These are phyloP conservation scores for Lithosia quadra DNA, from an alignment of 2,888 invertebrate species.

Conservation along the genomic window DNA sequence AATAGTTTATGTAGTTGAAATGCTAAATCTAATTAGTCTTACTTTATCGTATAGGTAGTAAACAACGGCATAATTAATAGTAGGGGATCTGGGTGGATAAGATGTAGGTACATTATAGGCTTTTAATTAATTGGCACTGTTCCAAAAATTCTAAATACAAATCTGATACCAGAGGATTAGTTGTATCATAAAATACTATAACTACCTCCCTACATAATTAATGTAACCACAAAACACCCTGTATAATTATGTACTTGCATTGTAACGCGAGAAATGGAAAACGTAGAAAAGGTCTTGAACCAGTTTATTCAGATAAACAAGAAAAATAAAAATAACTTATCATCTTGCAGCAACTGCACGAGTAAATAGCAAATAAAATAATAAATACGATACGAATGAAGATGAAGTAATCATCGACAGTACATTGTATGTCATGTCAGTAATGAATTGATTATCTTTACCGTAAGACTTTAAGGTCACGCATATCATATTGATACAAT, in stretches of 20 bases:
- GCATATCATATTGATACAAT: slow-evolving; percentile 52
- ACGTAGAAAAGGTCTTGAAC: background rate
- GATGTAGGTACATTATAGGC: no score
- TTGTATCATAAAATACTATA: background rate
- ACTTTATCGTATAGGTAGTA: background rate
- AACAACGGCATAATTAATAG: background rate
- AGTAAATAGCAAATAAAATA: slow-evolving; percentile 23
- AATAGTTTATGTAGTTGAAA: background rate
- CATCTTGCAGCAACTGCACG: background rate
- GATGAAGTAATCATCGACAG: slow-evolving; percentile 23
- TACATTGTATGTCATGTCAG: slow-evolving; percentile 26
- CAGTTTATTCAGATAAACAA: background rate
- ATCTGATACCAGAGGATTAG: background rate
- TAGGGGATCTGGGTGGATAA: background rate
- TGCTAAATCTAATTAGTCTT: background rate
- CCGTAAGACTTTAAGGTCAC: slow-evolving; percentile 52
- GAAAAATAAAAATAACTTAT: background rate
- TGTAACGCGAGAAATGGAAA: background rate
- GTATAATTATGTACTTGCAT: background rate
- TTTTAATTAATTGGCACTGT: no score
- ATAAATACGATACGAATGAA: slow-evolving; percentile 3
- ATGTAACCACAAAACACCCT: background rate
- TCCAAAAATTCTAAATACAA: no score
- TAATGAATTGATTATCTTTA: slow-evolving; percentile 45
- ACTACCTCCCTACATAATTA: no score